Evolutionary conservation across 2,113 vertebrate genomes (phyloP), one percentile per base, ranked within the genome.

Genomic region (Bombycilla garrulus): DNA sequence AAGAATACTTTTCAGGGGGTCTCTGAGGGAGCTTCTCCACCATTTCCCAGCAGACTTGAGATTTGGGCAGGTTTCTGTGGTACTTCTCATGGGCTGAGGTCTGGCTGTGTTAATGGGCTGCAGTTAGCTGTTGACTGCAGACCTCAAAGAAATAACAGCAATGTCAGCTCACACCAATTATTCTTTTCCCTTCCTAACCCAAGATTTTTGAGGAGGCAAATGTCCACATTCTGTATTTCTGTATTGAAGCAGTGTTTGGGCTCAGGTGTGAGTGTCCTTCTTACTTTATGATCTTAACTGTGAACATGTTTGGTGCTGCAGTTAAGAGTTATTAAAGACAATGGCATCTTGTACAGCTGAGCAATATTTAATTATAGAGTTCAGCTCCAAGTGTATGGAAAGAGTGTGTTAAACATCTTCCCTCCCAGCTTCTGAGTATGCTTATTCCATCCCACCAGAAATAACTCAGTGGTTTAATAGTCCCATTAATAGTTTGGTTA

Each of bases 361-460:
- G 74, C 74, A 91, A 82, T 62, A 80, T 38, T 93, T 96, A 82
- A 73, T 97, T 84, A 88, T 0, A 87, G 81, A 79, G 72, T 83
- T 82, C 33, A 77, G 26, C 40, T 87, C 54, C 12, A 90, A 44
- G 31, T 71, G 10, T 26, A 14, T n/a, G 44, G 50, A 85, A 87
- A 57, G 50, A 45, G 24, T 64, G 21, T 88, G 36, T 86, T 95
- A 86, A 88, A 86, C 51, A 29, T 45, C 19, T 72, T 88, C 42
- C 56, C 35, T 77, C 28, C 44, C 51, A 71, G 44, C 64, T 40
- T 81, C 31, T 61, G 23, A 93, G 33, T 8, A 1, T 12, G 29
- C 40, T 71, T 47, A 18, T 74, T 50, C 79, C 53, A 58, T 71
- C 47, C 36, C 50, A 62, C 62, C 47, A 92, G 85, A 74, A 96